phyloP scores from a whole-genome alignment of 2,888 invertebrate species.

The Xanthia togata region DNA sequence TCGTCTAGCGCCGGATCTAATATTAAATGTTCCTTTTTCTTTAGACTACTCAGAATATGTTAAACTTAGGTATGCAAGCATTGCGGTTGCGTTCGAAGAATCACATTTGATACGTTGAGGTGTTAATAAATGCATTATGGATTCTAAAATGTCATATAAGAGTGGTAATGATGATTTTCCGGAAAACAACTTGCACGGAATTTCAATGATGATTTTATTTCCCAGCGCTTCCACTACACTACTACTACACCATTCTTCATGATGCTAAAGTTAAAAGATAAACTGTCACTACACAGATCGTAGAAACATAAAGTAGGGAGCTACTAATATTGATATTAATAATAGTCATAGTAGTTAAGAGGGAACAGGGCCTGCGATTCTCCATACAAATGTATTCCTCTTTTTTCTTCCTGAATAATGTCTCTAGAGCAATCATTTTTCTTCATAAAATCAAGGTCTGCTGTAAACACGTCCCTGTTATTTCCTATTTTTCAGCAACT shows the following conservation, averaged over 20 bases:
- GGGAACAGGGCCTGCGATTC: too few relatives aligned
- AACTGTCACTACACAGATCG: background rate
- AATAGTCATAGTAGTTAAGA: background rate
- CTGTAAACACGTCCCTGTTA: too few relatives aligned
- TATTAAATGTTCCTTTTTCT: constrained; percentile 58
- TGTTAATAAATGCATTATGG: constrained; percentile 19
- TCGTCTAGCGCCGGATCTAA: constrained; percentile 64
- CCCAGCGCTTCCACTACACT: constrained; percentile 1
- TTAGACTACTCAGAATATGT: constrained; percentile 59
- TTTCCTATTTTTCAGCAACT: too few relatives aligned
- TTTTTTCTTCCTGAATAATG: too few relatives aligned
- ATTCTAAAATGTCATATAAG: constrained; percentile 28
- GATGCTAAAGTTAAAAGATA: background rate
- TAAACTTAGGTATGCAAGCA: constrained; percentile 18
- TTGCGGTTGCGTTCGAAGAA: constrained; percentile 44
- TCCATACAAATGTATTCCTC: too few relatives aligned
- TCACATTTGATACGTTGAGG: constrained; percentile 21
- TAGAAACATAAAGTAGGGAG: background rate
- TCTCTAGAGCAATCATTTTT: too few relatives aligned
- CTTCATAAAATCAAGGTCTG: too few relatives aligned
- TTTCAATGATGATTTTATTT: constrained; percentile 32
- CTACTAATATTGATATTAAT: background rate
- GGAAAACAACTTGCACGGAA: constrained; percentile 19
- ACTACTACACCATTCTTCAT: background rate
- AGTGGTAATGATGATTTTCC: constrained; percentile 20